phyloP scores from a whole-genome alignment of 2,888 invertebrate genomes.

The Andrena trimmerana region DNA sequence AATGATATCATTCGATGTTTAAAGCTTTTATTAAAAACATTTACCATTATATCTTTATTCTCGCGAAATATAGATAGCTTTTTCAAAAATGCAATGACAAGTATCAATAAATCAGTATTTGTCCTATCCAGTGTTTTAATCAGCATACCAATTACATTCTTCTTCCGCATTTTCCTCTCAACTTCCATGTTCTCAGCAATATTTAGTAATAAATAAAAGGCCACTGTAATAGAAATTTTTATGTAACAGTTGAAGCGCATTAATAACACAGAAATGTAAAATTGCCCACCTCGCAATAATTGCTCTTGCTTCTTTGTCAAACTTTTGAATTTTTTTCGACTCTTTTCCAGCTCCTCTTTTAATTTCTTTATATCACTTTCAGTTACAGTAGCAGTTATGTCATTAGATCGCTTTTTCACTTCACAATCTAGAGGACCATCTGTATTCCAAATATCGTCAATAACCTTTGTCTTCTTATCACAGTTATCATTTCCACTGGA shows the following conservation, averaged over 20 bases:
- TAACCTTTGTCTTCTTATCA: constrained; percentile 80
- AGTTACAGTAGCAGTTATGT: constrained; percentile 71
- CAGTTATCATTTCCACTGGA: constrained; percentile 77
- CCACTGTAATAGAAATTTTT: constrained; percentile 87
- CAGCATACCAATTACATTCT: constrained; percentile 95
- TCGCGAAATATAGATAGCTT: constrained; percentile 97
- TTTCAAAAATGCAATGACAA: constrained; percentile 97
- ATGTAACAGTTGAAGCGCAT: constrained; percentile 4
- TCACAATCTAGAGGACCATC: constrained; percentile 82
- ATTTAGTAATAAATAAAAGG: constrained; percentile 96
- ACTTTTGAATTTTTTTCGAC: constrained; percentile 91
- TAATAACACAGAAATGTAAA: constrained; percentile 25
- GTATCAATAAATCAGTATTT: constrained; percentile 94
- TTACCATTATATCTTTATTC: constrained; percentile 96
- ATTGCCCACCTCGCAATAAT: constrained; percentile 89
- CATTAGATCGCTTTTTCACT: constrained; percentile 78
- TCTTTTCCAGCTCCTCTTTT: constrained; percentile 92
- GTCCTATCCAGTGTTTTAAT: constrained; percentile 95
- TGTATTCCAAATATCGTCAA: constrained; percentile 82
- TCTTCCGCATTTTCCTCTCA: constrained; percentile 98
- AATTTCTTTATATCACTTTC: constrained; percentile 83
- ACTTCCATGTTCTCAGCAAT: constrained; percentile 98
- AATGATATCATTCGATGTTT: constrained; percentile 2
- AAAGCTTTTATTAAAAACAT: constrained; percentile 4
- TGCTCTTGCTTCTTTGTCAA: constrained; percentile 97